phyloP scores from a whole-genome alignment of 2,888 invertebrate genomes.

The Ichneumoninae sp. region DNA sequence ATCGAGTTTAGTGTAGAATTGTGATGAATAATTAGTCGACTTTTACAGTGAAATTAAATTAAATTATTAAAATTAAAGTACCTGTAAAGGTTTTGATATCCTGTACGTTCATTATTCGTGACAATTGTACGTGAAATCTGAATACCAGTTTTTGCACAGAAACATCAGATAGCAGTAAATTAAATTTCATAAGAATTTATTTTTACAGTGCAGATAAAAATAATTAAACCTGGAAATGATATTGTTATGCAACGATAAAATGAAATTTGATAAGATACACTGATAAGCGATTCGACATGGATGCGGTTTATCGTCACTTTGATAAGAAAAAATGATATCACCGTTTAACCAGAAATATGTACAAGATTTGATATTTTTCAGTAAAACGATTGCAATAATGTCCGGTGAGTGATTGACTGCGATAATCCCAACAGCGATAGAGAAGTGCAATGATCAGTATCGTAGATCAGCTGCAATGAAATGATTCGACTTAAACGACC shows the following conservation, averaged over 20 bases:
- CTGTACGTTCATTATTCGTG: too few relatives aligned
- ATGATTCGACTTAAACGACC: conserved; percentile 2
- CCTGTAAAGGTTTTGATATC: too few relatives aligned
- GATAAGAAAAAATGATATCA: neutral
- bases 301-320: neutral
- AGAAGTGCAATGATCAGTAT: neutral
- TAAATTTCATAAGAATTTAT: too few relatives aligned
- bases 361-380: neutral
- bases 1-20: too few relatives aligned
- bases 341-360: neutral
- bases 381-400: neutral
- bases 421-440: neutral
- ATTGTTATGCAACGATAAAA: neutral
- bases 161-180: too few relatives aligned
- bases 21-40: too few relatives aligned
- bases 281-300: neutral
- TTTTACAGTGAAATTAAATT: too few relatives aligned
- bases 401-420: neutral
- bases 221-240: neutral
- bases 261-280: neutral
- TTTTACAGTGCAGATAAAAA: neutral
- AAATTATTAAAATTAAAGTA: too few relatives aligned
- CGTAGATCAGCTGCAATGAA: neutral
- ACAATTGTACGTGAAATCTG: too few relatives aligned
- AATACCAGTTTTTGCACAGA: too few relatives aligned